phyloP scores from a whole-genome alignment of 2,888 invertebrate genomes.

The Panopea generosa region DNA sequence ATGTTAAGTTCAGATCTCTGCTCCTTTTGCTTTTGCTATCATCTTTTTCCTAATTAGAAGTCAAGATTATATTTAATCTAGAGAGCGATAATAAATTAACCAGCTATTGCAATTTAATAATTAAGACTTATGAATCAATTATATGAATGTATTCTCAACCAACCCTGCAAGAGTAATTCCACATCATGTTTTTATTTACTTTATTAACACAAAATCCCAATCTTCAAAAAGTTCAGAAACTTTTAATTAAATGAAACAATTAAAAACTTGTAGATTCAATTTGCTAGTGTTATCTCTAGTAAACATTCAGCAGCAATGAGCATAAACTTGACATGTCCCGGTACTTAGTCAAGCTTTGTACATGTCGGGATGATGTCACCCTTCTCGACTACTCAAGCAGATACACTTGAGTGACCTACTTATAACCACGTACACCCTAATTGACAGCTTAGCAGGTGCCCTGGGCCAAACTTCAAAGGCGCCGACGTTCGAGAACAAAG shows the following conservation, averaged over 20 bases:
- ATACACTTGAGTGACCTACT: constrained; percentile 63
- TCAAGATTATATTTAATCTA: no score
- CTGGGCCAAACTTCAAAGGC: constrained; percentile 17
- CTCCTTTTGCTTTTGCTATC: no score
- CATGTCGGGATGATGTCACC: constrained; percentile 61
- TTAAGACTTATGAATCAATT: no score
- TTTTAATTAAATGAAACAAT: constrained; percentile 6
- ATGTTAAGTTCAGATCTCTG: no score
- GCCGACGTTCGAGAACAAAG: constrained; percentile 43
- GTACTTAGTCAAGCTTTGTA: constrained; percentile 62
- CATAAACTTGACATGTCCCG: constrained; percentile 25
- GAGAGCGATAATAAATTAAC: no score
- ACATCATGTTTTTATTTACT: constrained; percentile 29
- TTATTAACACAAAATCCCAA: constrained; percentile 1
- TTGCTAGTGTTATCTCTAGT: background rate
- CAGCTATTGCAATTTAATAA: no score
- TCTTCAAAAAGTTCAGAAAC: background rate
- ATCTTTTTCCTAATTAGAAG: no score
- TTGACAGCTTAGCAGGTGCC: constrained; percentile 6
- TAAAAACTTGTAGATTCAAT: background rate
- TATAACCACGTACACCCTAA: constrained; percentile 19
- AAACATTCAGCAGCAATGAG: background rate
- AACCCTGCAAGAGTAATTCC: constrained; percentile 62
- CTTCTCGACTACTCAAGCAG: constrained; percentile 56
- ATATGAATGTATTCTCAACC: constrained; percentile 6